These are phyloP conservation scores for Plagodis pulveraria DNA, from an alignment of 2,888 invertebrate genomes.

Conservation along the genomic window DNA sequence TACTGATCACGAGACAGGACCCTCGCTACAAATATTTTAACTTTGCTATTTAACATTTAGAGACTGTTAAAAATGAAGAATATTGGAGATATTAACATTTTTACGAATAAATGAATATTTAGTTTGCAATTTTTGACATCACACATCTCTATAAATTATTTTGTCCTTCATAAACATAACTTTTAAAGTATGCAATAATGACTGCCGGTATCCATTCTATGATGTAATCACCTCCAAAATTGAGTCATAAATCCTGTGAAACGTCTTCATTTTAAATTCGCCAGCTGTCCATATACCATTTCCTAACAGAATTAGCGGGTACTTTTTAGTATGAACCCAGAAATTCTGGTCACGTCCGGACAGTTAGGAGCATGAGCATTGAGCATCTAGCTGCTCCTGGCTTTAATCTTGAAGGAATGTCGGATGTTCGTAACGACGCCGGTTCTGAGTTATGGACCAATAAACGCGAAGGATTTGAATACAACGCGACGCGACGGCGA, in stretches of 20 bases:
- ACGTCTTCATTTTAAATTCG: slow-evolving; percentile 58
- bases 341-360: slow-evolving; percentile 66
- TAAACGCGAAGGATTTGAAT: slow-evolving; percentile 74
- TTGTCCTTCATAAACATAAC: slow-evolving; percentile 12
- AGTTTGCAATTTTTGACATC: too few species aligned
- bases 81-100: too few species aligned
- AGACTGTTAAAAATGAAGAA: too few species aligned
- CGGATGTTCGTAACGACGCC: slow-evolving; percentile 65
- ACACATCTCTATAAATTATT: too few species aligned
- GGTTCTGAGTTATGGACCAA: slow-evolving; percentile 73
- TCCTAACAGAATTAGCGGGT: slow-evolving; percentile 63
- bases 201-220: slow-evolving; percentile 37
- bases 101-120: too few species aligned
- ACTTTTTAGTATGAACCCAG: slow-evolving; percentile 53
- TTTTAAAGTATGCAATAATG: slow-evolving; percentile 31
- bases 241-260: slow-evolving; percentile 59
- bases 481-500: slow-evolving; percentile 60
- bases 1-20: too few species aligned
- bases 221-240: slow-evolving; percentile 51
- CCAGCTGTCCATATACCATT: slow-evolving; percentile 53
- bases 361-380: slow-evolving; percentile 54
- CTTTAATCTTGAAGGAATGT: slow-evolving; percentile 76
- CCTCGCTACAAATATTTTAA: too few species aligned
- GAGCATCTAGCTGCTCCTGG: slow-evolving; percentile 47
- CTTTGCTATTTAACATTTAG: too few species aligned